Percentiles rank a stretch among this genome's conserved stretches.
These are phyloP conservation scores for Tauraco erythrolophus DNA, from an alignment of 2,113 vertebrate genomes.

Conservation along the genomic window DNA sequence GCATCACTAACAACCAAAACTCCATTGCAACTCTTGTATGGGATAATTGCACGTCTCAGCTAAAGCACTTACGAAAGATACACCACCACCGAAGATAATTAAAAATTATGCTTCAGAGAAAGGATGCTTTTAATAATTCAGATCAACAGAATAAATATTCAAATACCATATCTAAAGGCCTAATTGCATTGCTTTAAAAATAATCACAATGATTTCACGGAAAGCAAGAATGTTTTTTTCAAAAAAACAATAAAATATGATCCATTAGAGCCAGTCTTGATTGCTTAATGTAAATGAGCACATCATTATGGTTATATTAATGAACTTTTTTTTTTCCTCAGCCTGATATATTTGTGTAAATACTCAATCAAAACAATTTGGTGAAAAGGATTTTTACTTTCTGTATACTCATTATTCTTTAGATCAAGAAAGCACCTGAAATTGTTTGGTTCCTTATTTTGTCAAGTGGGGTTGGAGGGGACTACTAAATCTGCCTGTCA, in stretches of 20 bases:
- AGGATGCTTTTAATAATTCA: constrained; percentile 12
- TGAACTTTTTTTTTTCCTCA: background rate
- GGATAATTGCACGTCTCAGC: background rate
- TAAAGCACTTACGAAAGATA: background rate
- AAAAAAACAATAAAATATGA: background rate
- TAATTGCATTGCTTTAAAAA: constrained; percentile 15
- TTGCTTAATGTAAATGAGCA: background rate
- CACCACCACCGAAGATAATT: background rate
- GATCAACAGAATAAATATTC: constrained; percentile 9
- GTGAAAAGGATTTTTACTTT: background rate
- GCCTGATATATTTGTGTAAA: background rate
- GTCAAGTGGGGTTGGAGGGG: background rate
- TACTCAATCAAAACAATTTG: background rate
- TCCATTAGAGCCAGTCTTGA: background rate
- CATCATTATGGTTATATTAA: background rate
- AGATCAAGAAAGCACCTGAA: background rate
- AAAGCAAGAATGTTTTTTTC: background rate
- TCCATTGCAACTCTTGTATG: background rate
- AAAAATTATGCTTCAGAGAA: background rate
- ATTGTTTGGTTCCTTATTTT: background rate
- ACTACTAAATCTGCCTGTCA: background rate
- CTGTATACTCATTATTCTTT: background rate
- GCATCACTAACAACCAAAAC: background rate
- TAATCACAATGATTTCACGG: background rate
- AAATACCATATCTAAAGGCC: background rate